Base-by-base conservation (phyloP, 2,113 vertebrate genomes). In the Phycodurus eques region DNA sequence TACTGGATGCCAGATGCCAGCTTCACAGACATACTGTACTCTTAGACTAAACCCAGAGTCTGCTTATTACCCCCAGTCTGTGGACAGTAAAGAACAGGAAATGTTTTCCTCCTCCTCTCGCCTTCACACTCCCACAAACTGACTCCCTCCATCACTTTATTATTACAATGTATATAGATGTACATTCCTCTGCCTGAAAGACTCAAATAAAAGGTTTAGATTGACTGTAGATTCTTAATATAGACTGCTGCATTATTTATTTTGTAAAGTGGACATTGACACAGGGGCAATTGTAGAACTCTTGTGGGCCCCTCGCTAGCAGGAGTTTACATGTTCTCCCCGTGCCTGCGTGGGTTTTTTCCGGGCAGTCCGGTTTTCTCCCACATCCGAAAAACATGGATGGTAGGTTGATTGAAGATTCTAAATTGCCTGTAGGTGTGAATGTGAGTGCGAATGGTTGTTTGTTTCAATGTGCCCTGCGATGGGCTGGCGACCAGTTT, bases 71-170 rank as follows among this genome's bases (percentile, higher is more conserved):
- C 83, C 76, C 78, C 84, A 77, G 73, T 81, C 81, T 80, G 78
- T 85, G 78, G 79, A 88, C 77, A 81, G 86, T 87, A 88, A 89
- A 88, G 83, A 85, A 74, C 84, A 88, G 86, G 86, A 88, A 89
- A 87, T 86, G 80, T 87, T 84, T 77, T 68, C 80, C 67, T 77
- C 77, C 66, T 81, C 66, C 68, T 77, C 77, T 87, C 83, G 83
- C 82, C 75, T 83, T 80, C 63, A 75, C 22, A 3, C 79, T 70
- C 47, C 5, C 49, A 3, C 17, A 67, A 22, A 73, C 66, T 51
- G 68, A 47, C 71, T 46, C 11, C 19, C 15, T 61, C 59, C 14
- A 19, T 61, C 14, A 4, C 8, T 80, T 80, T 74, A 73, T 65
- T 60, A 14, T 33, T 31, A 60, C 35, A 60, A 8, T 51, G 49